Conservation (phyloP, 2,888 invertebrate genomes). For the Perizoma affinitatum region DNA sequence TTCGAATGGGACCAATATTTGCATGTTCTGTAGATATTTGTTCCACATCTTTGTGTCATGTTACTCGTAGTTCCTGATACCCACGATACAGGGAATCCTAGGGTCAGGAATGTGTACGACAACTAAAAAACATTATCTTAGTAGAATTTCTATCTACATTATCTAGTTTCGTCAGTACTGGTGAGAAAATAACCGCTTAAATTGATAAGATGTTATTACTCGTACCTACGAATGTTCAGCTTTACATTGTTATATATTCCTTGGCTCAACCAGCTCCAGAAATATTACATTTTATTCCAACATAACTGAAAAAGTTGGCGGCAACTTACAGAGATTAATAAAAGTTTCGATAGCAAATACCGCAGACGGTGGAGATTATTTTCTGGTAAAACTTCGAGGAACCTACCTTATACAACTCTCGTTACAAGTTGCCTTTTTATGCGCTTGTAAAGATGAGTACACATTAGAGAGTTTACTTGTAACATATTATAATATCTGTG, state of each 20-base stretch:
- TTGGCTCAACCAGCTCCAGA: background rate
- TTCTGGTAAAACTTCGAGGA: constrained; percentile 24
- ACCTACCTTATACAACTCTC: constrained; percentile 39
- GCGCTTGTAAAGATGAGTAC: constrained; percentile 31
- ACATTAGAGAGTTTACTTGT: constrained; percentile 12
- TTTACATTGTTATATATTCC: background rate
- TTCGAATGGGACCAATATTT: too few species aligned
- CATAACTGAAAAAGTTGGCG: constrained; percentile 23
- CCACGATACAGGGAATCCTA: too few species aligned
- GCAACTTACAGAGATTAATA: constrained; percentile 24
- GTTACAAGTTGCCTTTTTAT: constrained; percentile 42
- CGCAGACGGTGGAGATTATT: constrained; percentile 28
- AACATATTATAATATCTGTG: too few species aligned
- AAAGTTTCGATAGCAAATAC: constrained; percentile 22
- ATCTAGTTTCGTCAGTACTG: too few species aligned
- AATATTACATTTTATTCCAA: background rate
- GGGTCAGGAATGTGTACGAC: too few species aligned
- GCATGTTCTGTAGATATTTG: too few species aligned
- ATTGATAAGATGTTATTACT: background rate
- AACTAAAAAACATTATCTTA: too few species aligned
- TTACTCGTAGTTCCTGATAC: too few species aligned
- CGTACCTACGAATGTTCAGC: background rate
- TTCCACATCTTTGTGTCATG: too few species aligned
- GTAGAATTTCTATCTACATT: too few species aligned
- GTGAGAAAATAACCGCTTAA: too few species aligned